Conservation (phyloP, 2,888 invertebrate genomes). For the Hyalella azteca region DNA sequence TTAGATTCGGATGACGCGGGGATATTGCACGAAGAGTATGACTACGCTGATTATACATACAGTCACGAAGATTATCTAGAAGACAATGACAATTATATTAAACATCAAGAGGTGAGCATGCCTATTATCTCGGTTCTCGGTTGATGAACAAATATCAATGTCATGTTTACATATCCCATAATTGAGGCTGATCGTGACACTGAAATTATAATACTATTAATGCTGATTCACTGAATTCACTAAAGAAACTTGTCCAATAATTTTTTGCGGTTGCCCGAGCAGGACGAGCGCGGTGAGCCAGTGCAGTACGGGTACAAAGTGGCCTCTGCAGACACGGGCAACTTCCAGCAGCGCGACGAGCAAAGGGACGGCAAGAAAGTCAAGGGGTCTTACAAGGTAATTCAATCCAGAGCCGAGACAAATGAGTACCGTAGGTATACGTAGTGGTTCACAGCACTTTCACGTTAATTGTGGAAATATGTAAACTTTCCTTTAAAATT, state of each 20-base stretch:
- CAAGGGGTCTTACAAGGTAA: conserved; percentile 54
- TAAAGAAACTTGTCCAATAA: not conserved
- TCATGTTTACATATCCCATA: not conserved
- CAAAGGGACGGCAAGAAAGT: conserved; percentile 50
- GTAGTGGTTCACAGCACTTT: too few relatives aligned
- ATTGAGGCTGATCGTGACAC: not conserved
- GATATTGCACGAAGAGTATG: not conserved
- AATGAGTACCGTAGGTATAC: too few relatives aligned
- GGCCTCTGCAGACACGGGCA: conserved; percentile 47
- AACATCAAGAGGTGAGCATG: not conserved
- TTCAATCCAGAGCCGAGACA: not conserved
- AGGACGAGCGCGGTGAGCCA: not conserved
- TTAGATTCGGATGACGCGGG: not conserved
- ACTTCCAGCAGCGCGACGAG: conserved; percentile 50
- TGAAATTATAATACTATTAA: not conserved
- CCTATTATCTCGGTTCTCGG: not conserved
- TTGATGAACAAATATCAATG: not conserved
- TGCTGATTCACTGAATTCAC: not conserved
- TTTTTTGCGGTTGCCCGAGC: not conserved
- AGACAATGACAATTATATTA: conserved; percentile 4
- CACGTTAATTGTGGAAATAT: too few relatives aligned
- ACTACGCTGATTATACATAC: not conserved
- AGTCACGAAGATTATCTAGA: conserved; percentile 3
- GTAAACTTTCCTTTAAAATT: too few relatives aligned
- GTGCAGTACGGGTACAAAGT: conserved; percentile 51